Evolutionary conservation across 2,797 vertebrate genomes (phyloP), one percentile per base, ranked within the genome.

Genomic region (Hydrocynus forskahlii): DNA sequence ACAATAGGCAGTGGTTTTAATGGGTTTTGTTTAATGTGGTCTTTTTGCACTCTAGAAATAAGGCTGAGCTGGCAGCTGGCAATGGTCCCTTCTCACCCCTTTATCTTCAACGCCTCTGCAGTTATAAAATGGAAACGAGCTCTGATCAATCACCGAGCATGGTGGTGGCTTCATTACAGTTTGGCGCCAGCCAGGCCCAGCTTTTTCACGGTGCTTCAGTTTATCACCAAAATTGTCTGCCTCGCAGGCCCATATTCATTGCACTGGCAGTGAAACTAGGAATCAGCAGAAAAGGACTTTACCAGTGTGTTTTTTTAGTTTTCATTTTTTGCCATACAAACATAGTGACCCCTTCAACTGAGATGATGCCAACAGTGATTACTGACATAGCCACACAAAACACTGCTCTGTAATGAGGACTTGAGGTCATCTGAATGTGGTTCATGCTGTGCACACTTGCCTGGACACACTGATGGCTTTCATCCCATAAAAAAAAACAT

Each of bases 61-160:
- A 60, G 55, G 52, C 38, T 67, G 45, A 71, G 45, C 35, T 52
- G 48, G 48, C 78, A 67, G 29, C 73, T 83, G 63, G 59, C 66
- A n/a, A 21, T 62, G 68, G 59, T 35, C 67, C 73, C 21, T 21
- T 23, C 21, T 59, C 75, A 67, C 55, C 59, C 25, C 64, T 69
- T 72, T 21, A 75, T 77, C 84, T 82, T 50, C 81, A 79, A 57
- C 79, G 55, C 78, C 79, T 84, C 70, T 29, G 50, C 71, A 75
- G 78, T 86, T 76, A 85, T 88, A 74, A 88, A 91, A 88, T 81
- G 75, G 43, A 83, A 79, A 79, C 21, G 5, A 83, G 73, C 80
- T 75, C 78, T 84, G 83, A 81, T 90, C 84, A 78, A 72, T 89
- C 90, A 88, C 73, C 38, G 2, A 85, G 70, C 79, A 76, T 54